phyloP scores from a whole-genome alignment of 2,888 invertebrate genomes.

The Clitarchus hookeri region DNA sequence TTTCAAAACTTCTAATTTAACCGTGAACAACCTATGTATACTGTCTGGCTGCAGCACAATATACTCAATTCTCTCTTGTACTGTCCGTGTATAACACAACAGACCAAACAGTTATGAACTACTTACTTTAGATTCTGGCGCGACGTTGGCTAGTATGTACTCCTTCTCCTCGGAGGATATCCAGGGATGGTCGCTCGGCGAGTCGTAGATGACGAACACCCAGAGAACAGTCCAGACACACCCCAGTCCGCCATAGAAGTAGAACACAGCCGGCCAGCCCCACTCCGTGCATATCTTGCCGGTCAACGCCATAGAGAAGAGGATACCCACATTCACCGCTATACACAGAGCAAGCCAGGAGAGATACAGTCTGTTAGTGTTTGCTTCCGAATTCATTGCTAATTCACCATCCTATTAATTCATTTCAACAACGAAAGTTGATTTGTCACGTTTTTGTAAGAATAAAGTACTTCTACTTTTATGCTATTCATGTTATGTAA shows the following conservation, averaged over 20 bases:
- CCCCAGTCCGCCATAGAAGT: neutral
- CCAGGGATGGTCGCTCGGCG: neutral
- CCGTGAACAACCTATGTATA: no score
- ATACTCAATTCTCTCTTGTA: no score
- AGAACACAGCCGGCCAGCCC: conserved; percentile 18
- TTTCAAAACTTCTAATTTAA: no score
- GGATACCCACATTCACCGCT: conserved; percentile 6
- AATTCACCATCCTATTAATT: no score
- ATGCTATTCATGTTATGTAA: no score
- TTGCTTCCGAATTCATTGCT: no score
- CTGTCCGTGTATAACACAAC: no score
- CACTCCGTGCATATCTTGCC: neutral
- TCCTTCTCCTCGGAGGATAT: conserved; percentile 15
- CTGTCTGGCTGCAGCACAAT: no score
- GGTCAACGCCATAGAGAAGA: conserved; percentile 1
- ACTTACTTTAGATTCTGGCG: conserved; percentile 5
- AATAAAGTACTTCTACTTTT: no score
- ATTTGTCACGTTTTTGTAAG: no score
- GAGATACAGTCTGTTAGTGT: neutral
- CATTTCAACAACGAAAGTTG: no score
- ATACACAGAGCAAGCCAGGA: neutral
- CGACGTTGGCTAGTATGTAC: neutral
- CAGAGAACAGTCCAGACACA: neutral
- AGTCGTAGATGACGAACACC: neutral
- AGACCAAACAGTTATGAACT: no score